phyloP scores from a whole-genome alignment of 2,113 vertebrate species.

The Eptatretus burgeri region DNA sequence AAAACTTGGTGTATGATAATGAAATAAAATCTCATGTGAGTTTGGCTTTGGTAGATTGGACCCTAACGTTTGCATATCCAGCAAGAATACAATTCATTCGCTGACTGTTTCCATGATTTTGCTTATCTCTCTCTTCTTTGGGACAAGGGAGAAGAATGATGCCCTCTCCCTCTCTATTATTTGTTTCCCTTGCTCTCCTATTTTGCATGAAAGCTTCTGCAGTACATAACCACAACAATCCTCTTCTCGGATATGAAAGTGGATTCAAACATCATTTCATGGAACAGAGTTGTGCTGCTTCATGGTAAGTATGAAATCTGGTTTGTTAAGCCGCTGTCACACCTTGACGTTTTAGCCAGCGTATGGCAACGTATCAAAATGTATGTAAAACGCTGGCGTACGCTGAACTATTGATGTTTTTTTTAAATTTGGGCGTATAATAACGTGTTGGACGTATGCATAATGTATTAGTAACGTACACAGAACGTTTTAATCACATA shows the following conservation, averaged over 20 bases:
- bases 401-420: too few species aligned
- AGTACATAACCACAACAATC: slow-evolving; percentile 57
- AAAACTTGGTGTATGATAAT: slow-evolving; percentile 59
- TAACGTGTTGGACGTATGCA: too few species aligned
- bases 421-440: too few species aligned
- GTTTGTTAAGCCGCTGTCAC: too few species aligned
- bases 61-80: background rate
- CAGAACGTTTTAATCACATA: too few species aligned
- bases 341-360: too few species aligned
- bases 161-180: too few species aligned
- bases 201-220: slow-evolving; percentile 32
- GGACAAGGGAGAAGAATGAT: background rate
- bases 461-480: too few species aligned
- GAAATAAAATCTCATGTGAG: slow-evolving; percentile 62
- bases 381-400: too few species aligned
- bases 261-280: slow-evolving; percentile 57
- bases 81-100: background rate
- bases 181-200: background rate
- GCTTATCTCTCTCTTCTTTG: background rate
- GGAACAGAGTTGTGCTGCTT: slow-evolving; percentile 80
- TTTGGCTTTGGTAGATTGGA: slow-evolving; percentile 5
- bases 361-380: too few species aligned
- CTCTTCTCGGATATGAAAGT: slow-evolving; percentile 84
- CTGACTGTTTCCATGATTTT: background rate
- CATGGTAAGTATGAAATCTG: slow-evolving; percentile 28